phyloP scores from a whole-genome alignment of 1,140 invertebrate genomes.

The Trichonephila clavata region DNA sequence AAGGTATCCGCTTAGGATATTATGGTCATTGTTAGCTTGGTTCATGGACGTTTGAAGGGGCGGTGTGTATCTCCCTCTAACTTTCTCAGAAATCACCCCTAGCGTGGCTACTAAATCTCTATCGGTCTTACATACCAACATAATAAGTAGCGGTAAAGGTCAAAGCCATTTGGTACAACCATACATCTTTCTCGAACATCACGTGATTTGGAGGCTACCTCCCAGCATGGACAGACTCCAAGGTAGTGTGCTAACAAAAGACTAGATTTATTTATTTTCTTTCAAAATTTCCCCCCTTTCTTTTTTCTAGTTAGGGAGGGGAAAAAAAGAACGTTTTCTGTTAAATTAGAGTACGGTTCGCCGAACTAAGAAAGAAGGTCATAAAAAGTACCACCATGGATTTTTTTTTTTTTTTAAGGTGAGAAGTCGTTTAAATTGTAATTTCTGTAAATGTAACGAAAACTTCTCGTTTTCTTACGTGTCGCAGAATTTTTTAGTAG shows the following conservation, averaged over 20 bases:
- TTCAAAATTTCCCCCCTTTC: not conserved
- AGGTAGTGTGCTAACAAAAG: slow-evolving; percentile 2
- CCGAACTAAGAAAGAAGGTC: not conserved
- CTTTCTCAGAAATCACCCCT: slow-evolving; percentile 43
- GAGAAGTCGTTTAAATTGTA: not conserved
- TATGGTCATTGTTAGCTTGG: slow-evolving; percentile 52
- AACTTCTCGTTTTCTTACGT: too few relatives aligned
- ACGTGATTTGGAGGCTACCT: not conserved
- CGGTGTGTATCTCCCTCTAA: not conserved
- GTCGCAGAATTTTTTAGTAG: too few relatives aligned
- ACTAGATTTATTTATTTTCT: slow-evolving; percentile 13
- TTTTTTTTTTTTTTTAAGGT: not conserved
- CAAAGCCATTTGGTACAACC: slow-evolving; percentile 60
- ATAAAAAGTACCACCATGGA: not conserved
- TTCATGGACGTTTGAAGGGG: slow-evolving; percentile 53
- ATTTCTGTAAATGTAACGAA: not conserved
- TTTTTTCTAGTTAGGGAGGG: not conserved
- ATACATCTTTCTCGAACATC: slow-evolving; percentile 32
- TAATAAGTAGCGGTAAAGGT: slow-evolving; percentile 60
- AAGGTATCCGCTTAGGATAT: not conserved
- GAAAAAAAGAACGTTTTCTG: not conserved
- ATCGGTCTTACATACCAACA: not conserved
- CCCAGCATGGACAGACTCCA: not conserved
- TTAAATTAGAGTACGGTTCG: not conserved
- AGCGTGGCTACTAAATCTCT: slow-evolving; percentile 57